These are phyloP conservation scores for Actenoides lindsayi DNA, from an alignment of 2,113 vertebrate genomes.

Conservation along the genomic window DNA sequence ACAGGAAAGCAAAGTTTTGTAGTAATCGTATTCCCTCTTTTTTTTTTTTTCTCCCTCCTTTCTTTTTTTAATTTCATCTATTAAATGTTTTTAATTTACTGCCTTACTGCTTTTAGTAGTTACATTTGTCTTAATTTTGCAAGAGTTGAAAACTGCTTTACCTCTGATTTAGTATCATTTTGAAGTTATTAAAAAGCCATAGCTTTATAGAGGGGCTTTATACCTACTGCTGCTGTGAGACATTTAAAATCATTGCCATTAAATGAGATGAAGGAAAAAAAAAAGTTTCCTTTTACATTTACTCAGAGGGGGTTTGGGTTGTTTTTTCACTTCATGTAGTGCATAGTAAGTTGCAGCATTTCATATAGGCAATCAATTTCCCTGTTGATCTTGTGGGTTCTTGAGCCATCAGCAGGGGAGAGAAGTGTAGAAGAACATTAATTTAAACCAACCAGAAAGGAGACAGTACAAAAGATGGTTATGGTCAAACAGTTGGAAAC, in stretches of 20 bases:
- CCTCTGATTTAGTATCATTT: neutral
- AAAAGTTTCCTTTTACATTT: neutral
- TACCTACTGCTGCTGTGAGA: neutral
- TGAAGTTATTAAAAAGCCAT: neutral
- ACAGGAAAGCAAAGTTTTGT: neutral
- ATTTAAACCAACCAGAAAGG: neutral
- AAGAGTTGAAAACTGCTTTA: neutral
- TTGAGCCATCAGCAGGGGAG: neutral
- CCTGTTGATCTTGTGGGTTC: neutral
- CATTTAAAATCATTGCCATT: neutral
- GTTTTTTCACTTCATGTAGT: neutral
- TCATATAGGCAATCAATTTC: neutral
- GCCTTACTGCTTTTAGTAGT: neutral
- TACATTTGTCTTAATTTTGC: neutral
- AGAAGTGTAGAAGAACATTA: neutral
- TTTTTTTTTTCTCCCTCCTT: neutral
- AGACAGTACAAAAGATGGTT: neutral
- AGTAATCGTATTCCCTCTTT: neutral
- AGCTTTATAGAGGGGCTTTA: neutral
- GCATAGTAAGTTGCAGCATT: neutral
- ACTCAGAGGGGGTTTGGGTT: neutral
- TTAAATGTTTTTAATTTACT: neutral
- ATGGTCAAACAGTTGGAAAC: neutral
- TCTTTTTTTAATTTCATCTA: neutral
- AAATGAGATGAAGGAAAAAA: neutral